Evolutionary conservation across 2,113 vertebrate genomes (phyloP).

Genomic region (Thalassoma bifasciatum): DNA sequence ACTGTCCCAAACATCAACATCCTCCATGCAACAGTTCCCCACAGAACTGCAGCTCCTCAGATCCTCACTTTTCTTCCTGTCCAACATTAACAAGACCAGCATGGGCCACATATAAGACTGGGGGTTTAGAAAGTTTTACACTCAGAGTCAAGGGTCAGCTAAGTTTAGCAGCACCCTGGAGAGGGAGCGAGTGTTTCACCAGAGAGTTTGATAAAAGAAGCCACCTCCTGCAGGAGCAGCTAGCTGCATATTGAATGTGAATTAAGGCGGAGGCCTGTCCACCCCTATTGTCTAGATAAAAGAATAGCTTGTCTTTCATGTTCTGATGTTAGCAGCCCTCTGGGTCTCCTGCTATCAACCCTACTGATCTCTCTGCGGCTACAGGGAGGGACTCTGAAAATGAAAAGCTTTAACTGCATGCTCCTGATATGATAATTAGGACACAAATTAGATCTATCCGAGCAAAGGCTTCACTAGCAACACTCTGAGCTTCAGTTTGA

Average conservation of each 20-base stretch:
- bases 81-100: conserved; percentile 33
- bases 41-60: conserved; percentile 19
- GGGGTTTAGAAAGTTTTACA: conserved; percentile 32
- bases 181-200: conserved; percentile 50
- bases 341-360: conserved; percentile 37
- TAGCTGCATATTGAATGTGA: conserved; percentile 51
- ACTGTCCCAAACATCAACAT: conserved; percentile 28
- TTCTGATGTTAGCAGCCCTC: conserved; percentile 33
- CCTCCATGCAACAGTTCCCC: conserved; percentile 2
- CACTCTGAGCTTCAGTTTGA: conserved; percentile 5
- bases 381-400: conserved; percentile 24
- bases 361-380: conserved; percentile 37
- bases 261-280: conserved; percentile 30
- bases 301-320: conserved; percentile 60
- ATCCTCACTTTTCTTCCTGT: conserved; percentile 19
- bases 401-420: conserved; percentile 26
- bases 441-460: conserved; percentile 16
- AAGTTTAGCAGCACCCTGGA: conserved; percentile 55
- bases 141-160: conserved; percentile 44
- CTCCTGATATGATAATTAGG: conserved; percentile 37
- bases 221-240: conserved; percentile 25
- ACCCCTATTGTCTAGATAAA: conserved; percentile 57
- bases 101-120: conserved; percentile 1
- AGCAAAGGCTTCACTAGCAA: conserved; percentile 4
- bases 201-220: conserved; percentile 43